A percentile compares a stretch with the other conserved stretches of the same genome.
Evolutionary conservation across 92 coral and sea anemone species (phyloP).

Genomic region (Palythoa heliodiscus): DNA sequence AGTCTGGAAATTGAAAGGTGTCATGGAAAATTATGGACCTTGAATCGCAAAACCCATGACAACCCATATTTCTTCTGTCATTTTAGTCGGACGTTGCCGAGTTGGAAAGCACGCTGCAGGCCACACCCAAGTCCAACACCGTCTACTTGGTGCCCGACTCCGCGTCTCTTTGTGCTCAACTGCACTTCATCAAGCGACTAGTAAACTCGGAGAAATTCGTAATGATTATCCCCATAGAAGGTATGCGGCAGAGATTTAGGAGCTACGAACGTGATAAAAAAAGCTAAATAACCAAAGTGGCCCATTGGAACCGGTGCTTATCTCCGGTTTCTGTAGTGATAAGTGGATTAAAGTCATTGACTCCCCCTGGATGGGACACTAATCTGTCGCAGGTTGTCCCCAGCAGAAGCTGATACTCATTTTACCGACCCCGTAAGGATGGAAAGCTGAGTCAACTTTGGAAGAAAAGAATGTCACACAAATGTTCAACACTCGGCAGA

Average conservation of each 20-base stretch:
- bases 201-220: conserved; percentile 82
- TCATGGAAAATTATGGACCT: neutral
- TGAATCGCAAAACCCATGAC: neutral
- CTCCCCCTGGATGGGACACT: no score
- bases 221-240: conserved; percentile 89
- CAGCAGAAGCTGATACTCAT: no score
- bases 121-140: conserved; percentile 72
- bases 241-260: conserved; percentile 41
- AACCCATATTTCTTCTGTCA: neutral
- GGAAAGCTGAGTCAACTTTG: no score
- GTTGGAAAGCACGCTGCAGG: conserved; percentile 86
- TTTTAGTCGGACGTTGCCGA: conserved; percentile 93
- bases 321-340: no score
- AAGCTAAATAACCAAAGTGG: no score
- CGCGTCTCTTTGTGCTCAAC: conserved; percentile 87
- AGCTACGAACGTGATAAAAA: neutral
- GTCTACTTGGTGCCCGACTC: conserved; percentile 93
- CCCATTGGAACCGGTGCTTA: no score
- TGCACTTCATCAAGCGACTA: conserved; percentile 83
- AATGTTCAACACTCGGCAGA: no score
- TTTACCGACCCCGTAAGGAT: no score
- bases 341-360: no score
- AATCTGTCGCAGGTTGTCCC: no score
- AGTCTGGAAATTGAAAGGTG: neutral
- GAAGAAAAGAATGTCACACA: no score